Conservation (phyloP, 2,888 invertebrate genomes). For the Oasisia sp. region DNA sequence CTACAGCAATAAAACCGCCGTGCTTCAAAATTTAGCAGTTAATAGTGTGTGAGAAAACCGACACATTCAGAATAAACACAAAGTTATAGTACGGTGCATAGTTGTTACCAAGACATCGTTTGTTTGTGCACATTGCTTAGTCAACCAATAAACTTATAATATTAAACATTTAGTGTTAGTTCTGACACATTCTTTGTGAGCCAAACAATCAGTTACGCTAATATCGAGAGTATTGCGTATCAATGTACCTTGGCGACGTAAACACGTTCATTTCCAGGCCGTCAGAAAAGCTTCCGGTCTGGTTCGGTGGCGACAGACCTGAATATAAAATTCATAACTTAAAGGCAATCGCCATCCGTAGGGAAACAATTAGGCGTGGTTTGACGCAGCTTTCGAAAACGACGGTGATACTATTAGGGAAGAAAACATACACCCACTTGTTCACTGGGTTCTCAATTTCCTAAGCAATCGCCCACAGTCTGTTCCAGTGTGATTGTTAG, state of each 20-base stretch:
- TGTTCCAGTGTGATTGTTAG: too few relatives aligned
- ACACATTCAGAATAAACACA: not conserved
- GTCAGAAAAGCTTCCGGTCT: not conserved
- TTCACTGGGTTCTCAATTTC: too few relatives aligned
- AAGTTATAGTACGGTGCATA: not conserved
- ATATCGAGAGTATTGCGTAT: not conserved
- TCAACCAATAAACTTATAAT: not conserved
- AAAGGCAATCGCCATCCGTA: too few relatives aligned
- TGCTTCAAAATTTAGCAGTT: too few relatives aligned
- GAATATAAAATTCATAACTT: constrained; percentile 5
- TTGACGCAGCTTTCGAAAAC: too few relatives aligned
- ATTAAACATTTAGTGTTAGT: not conserved
- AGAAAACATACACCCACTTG: too few relatives aligned
- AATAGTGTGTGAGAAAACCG: too few relatives aligned
- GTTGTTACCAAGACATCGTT: not conserved
- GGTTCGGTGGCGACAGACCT: not conserved
- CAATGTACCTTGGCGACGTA: not conserved
- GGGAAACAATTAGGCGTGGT: too few relatives aligned
- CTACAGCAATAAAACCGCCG: too few relatives aligned
- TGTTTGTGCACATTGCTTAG: not conserved
- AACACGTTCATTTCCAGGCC: not conserved
- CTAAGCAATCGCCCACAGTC: too few relatives aligned
- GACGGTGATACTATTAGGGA: too few relatives aligned
- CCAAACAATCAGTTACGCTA: not conserved
- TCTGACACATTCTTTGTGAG: not conserved